Conservation (phyloP, 2,888 invertebrate genomes). For the Candidula unifasciata region DNA sequence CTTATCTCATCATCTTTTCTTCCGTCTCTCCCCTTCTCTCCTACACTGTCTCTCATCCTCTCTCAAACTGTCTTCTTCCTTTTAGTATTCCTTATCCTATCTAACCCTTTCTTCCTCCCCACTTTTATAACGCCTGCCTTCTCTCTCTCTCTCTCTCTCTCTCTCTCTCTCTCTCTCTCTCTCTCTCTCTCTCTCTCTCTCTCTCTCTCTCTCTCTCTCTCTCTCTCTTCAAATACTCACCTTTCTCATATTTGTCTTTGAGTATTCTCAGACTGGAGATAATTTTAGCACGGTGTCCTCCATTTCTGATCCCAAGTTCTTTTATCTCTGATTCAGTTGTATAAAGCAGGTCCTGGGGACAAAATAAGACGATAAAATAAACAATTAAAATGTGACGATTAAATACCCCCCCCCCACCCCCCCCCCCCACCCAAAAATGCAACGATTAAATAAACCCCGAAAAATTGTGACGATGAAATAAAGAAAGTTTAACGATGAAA, state of each 20-base stretch:
- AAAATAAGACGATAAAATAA: background rate
- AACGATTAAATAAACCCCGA: background rate
- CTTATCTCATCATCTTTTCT: too few relatives aligned
- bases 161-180: background rate
- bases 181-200: background rate
- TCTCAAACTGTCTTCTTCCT: too few relatives aligned
- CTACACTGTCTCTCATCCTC: too few relatives aligned
- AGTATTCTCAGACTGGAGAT: slow-evolving; percentile 83
- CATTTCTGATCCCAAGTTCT: slow-evolving; percentile 82
- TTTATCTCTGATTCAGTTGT: slow-evolving; percentile 82
- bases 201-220: too few relatives aligned
- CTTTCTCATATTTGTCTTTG: slow-evolving; percentile 80
- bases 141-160: background rate
- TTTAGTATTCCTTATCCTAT: too few relatives aligned
- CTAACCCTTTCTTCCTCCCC: too few relatives aligned
- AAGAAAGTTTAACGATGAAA: too few relatives aligned
- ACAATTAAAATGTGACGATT: background rate
- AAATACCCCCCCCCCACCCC: too few relatives aligned
- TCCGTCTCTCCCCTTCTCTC: too few relatives aligned
- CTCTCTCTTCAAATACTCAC: slow-evolving; percentile 49
- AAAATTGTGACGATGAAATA: too few relatives aligned
- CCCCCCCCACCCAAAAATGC: too few relatives aligned
- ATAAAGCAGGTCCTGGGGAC: slow-evolving; percentile 80
- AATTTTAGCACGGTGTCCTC: slow-evolving; percentile 83
- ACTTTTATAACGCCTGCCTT: background rate